Evolutionary conservation across 2,888 invertebrate species (phyloP), one percentile per base, ranked within the genome.

Genomic region (Cremastinae sp.): DNA sequence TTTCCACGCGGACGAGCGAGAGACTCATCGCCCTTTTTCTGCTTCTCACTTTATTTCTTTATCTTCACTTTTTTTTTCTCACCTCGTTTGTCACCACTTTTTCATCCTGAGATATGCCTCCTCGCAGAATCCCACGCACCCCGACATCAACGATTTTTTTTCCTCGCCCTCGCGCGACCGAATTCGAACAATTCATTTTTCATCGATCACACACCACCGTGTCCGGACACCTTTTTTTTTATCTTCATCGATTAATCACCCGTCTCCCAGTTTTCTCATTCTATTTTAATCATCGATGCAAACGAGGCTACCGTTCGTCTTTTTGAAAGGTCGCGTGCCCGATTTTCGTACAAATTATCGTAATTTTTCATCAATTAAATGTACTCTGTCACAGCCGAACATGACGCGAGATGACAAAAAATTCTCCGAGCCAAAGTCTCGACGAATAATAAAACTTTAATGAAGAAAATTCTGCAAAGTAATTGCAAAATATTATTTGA

Each of bases 11-110:
- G 58, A 14, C 12, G 20, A 12, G 28, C 45, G 12, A 16, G 18
- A 41, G 14, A 28, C 16, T 22, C 18, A 1, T 38, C 51, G 71
- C 43, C 4, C 16, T 49, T 43, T 28, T 51, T 43, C 68, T 18
- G 47, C 14, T 51, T 59, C 71, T 61, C 58, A 53, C 20, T 45
- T 71, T 59, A 20, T 65, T 36, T 61, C 28, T 62, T 28, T 69
- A 34, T 45, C 28, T 66, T 16, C 36, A 9, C 54, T 28, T 49
- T 47, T 56, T n/a, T n/a, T 54, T 65, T 34, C 56, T 51, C 68
- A 43, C 49, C 54, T 54, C 68, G 53, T 78, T 69, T 53, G 49
- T 71, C 49, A 22, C 59, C 74, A 1, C 36, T 41, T 62, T 49
- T 41, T 65, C 36, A 45, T 51, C 14, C 53, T 72, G 51, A 49